Conservation (phyloP, 2,113 vertebrate species). For the Corythornis vintsioides region DNA sequence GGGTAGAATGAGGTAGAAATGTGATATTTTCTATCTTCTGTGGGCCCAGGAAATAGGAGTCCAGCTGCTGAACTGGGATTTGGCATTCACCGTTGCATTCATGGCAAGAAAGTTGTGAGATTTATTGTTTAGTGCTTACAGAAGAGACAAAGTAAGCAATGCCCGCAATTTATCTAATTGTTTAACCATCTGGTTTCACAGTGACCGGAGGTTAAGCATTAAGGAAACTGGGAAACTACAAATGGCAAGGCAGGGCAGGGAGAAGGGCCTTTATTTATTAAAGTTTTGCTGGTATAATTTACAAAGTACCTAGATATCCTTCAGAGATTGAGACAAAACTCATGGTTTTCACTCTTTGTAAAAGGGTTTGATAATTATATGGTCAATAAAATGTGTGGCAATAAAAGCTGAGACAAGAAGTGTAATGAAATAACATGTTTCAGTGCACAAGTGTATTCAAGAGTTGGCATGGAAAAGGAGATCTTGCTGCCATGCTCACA, state of each 20-base stretch:
- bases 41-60: conserved; percentile 78
- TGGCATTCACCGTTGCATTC: background rate
- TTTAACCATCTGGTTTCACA: conserved; percentile 80
- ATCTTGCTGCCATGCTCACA: background rate
- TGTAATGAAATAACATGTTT: background rate
- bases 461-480: background rate
- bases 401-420: background rate
- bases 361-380: background rate
- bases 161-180: conserved; percentile 70
- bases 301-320: background rate
- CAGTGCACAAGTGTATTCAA: background rate
- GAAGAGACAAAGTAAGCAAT: conserved; percentile 62
- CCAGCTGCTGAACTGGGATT: conserved; percentile 45
- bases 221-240: conserved; percentile 26
- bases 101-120: conserved; percentile 9
- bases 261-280: background rate
- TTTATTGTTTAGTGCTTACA: conserved; percentile 57
- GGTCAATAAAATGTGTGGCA: background rate
- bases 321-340: background rate
- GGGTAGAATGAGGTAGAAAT: conserved; percentile 81
- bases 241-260: background rate
- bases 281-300: background rate
- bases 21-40: conserved; percentile 84
- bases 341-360: background rate
- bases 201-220: conserved; percentile 66